Base-by-base conservation (phyloP, 2,888 invertebrate species). In the Lacanobia oleracea region DNA sequence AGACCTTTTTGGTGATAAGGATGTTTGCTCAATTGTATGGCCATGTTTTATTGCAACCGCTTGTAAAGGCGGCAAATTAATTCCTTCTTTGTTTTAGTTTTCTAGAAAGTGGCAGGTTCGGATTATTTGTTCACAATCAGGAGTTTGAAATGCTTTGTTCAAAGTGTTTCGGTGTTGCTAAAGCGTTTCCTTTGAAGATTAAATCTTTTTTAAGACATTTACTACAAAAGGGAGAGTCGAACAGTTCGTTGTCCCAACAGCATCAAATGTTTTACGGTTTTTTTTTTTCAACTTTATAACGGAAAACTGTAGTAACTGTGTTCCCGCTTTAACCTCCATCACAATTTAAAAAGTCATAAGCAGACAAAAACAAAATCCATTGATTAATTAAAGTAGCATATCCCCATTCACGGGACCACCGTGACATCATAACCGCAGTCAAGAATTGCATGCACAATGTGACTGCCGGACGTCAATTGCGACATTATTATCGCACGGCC, bases 401-500 rank as follows among this genome's bases (percentile, higher is more conserved):
- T 77, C 57, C 54, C 64, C 43, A 69, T 81, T 72, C 23, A 69
- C 48, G 1, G 53, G 83, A 85, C 83, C 83, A 82, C 85, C 85
- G 51, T 82, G 76, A 82, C 76, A 76, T 74, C 76, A 82, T 77
- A 82, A 79, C 82, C 69, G 69, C 54, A 80, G 75, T 72, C 77
- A 80, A 83, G 85, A 83, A 80, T 83, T 85, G 60, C 61, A 59
- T 60, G 40, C 68, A 82, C 83, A 83, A 77, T 82, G 63, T 59
- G 57, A n/a, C 71, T 53, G 68, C 57, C 71, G 71, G 81, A 72
- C 79, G 75, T 71, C 78, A 85, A 78, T 85, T 81, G 83, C 70
- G 81, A 85, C 81, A 69, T 84, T 83, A 85, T 74, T 71, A 72
- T 81, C 85, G 84, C 85, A 60, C 76, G 83, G 67, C 51, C 66